phyloP scores from a whole-genome alignment of 2,113 vertebrate species.

The Pangasianodon gigas region DNA sequence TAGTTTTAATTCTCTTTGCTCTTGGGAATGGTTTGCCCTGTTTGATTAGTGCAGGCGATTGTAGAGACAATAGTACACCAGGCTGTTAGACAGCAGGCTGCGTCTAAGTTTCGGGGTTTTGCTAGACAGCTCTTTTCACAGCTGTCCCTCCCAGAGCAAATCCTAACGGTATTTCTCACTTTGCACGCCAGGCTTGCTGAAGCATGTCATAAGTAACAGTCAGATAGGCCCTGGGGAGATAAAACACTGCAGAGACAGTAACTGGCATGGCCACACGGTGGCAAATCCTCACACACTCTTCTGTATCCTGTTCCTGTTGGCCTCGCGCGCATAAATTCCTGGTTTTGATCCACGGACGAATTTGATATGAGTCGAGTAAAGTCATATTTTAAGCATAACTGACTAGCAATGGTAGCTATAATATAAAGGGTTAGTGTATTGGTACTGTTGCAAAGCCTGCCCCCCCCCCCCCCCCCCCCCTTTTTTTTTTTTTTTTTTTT shows the following conservation, averaged over 20 bases:
- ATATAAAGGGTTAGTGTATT: not conserved
- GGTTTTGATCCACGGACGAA: not conserved
- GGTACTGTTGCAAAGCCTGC: too few species aligned
- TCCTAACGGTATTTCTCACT: conserved; percentile 62
- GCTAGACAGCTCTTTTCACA: conserved; percentile 25
- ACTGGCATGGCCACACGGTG: conserved; percentile 19
- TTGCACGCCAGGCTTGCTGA: conserved; percentile 49
- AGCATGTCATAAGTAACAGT: conserved; percentile 58
- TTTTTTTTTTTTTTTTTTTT: too few species aligned
- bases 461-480: too few species aligned
- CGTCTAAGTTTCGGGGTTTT: not conserved
- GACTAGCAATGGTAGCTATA: not conserved
- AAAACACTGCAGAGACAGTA: conserved; percentile 8
- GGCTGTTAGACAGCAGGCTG: conserved; percentile 2
- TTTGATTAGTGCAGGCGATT: not conserved
- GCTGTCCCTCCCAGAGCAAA: conserved; percentile 51
- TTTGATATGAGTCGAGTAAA: not conserved
- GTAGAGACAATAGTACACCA: conserved; percentile 6
- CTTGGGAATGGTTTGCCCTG: not conserved
- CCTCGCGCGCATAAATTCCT: not conserved
- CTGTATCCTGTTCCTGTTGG: not conserved
- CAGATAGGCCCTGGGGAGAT: conserved; percentile 37
- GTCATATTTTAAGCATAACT: not conserved
- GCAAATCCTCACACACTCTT: not conserved
- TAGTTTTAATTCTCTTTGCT: not conserved